Percentiles rank a stretch among this genome's conserved stretches.
phyloP scores from a whole-genome alignment of 2,797 vertebrate species.

The Phyllotis vaccarum region DNA sequence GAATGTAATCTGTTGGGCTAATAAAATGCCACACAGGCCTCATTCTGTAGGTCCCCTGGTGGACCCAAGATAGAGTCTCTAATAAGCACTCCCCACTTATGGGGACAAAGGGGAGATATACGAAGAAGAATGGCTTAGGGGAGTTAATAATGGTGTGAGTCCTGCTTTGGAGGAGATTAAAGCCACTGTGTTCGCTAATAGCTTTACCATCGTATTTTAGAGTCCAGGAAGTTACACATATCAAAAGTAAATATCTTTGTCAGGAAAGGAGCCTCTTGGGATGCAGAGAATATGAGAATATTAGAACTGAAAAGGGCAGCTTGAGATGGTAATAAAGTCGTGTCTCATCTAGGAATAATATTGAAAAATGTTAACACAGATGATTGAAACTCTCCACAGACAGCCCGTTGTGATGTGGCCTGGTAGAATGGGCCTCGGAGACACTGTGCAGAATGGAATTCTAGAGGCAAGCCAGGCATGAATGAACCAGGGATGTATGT shows the following conservation, averaged over 20 bases:
- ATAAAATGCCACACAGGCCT: slow-evolving; percentile 67
- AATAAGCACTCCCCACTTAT: slow-evolving; percentile 30
- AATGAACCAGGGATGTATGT: too few species aligned
- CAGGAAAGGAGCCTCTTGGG: slow-evolving; percentile 66
- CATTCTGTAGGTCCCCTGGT: slow-evolving; percentile 53
- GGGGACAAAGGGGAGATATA: slow-evolving; percentile 30
- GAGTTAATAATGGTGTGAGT: slow-evolving; percentile 52
- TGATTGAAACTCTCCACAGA: slow-evolving; percentile 52
- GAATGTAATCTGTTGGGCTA: slow-evolving; percentile 58
- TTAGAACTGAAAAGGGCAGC: slow-evolving; percentile 78
- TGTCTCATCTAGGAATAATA: slow-evolving; percentile 63
- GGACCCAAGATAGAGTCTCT: slow-evolving; percentile 40
- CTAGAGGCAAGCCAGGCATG: neutral
- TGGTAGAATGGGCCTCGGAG: neutral
- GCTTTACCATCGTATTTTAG: slow-evolving; percentile 65
- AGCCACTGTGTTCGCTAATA: neutral
- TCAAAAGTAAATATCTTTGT: slow-evolving; percentile 78
- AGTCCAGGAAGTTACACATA: slow-evolving; percentile 69
- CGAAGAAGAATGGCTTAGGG: slow-evolving; percentile 35
- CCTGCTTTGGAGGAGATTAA: slow-evolving; percentile 62
- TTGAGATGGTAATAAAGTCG: slow-evolving; percentile 71
- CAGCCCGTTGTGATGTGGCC: neutral
- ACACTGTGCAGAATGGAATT: neutral
- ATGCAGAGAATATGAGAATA: slow-evolving; percentile 58
- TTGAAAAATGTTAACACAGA: slow-evolving; percentile 67